Evolutionary conservation across 2,888 invertebrate species (phyloP), one percentile per base, ranked within the genome.

Genomic region (Cantharis nigra): DNA sequence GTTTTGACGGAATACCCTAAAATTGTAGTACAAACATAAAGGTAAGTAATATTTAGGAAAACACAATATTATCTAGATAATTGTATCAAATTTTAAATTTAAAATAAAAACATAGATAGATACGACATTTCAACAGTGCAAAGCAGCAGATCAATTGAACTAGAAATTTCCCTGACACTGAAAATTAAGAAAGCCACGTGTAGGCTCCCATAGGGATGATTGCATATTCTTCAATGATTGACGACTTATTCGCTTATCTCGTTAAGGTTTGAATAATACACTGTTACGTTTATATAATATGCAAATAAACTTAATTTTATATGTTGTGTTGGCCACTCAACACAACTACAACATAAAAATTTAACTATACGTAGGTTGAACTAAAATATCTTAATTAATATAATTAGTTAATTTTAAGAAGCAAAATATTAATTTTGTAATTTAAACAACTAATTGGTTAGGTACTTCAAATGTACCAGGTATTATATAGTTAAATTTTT

Each of bases 231-330:
- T 80, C 78, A 82, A 83, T 82, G 81, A 80, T 79, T 82, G 82
- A 83, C 82, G 81, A 83, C 82, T 80, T 80, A 79, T 81, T 83
- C 82, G 81, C 82, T 16, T 69, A 78, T 75, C 79, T 83, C 82
- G 81, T 83, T 83, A 83, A 81, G 78, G 77, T 72, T 70, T 70
- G 18, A 75, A 71, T 74, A 63, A 74, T 72, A 78, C 70, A 75
- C 78, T 75, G 33, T 33, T 33, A 33, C 33, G 13, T 33, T 33
- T 33, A 33, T 33, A 33, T 10, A 5, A 23, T 26, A n/a, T n/a
- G 49, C 49, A 49, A 49, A 49, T n/a, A 49, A 49, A n/a, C 2
- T 49, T 7, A 49, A 49, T 49, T n/a, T 49, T n/a, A 49, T n/a
- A n/a, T 49, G 49, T 13, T 7, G 49, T 49, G n/a, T 49, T 49